These are phyloP conservation scores for Endotricha flammealis DNA, from an alignment of 2,888 invertebrate species.

Conservation along the genomic window DNA sequence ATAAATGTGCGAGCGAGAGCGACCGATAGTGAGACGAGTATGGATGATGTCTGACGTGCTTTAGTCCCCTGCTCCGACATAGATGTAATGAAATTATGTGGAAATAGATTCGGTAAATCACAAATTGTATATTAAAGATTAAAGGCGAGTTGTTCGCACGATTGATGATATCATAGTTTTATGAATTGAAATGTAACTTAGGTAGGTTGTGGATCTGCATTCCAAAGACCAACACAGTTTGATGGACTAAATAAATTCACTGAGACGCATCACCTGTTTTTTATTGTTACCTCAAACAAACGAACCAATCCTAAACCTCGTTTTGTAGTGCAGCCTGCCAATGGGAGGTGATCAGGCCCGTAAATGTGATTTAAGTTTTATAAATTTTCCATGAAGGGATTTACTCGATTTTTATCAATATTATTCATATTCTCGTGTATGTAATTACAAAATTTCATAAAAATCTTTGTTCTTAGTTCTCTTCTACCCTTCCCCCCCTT, in stretches of 20 bases:
- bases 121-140: conserved; percentile 21
- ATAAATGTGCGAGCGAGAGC: conserved; percentile 3
- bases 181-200: conserved; percentile 44
- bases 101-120: conserved; percentile 21
- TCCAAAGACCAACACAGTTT: conserved; percentile 73
- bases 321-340: too few species aligned
- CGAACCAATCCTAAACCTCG: too few species aligned
- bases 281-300: conserved; percentile 8
- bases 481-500: too few species aligned
- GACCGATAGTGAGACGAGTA: conserved; percentile 6
- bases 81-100: conserved; percentile 14
- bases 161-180: conserved; percentile 44
- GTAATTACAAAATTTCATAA: too few species aligned
- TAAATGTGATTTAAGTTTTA: too few species aligned
- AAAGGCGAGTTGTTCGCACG: conserved; percentile 16
- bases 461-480: too few species aligned
- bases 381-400: too few species aligned
- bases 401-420: too few species aligned
- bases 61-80: conserved; percentile 1
- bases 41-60: neutral
- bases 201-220: conserved; percentile 65
- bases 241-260: conserved; percentile 63
- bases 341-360: too few species aligned
- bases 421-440: too few species aligned
- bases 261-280: conserved; percentile 29